Conservation (phyloP, 2,888 invertebrate species). For the Rotaria socialis region DNA sequence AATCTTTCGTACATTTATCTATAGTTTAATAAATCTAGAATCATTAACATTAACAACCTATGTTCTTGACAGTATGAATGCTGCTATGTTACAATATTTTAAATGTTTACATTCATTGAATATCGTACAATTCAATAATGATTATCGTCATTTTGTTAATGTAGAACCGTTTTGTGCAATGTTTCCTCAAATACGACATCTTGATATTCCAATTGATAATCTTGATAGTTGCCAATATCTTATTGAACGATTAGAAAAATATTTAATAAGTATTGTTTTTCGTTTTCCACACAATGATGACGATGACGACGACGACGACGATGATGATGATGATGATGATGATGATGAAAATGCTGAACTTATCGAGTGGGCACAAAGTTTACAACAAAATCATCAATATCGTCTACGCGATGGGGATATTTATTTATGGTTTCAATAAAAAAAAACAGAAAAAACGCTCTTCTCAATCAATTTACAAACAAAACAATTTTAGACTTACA, state of each 20-base stretch:
- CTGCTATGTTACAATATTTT: not conserved
- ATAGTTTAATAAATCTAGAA: not conserved
- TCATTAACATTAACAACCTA: not conserved
- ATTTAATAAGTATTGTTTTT: not conserved
- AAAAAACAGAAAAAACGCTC: not conserved
- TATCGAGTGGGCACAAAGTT: not conserved
- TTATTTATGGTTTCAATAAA: not conserved
- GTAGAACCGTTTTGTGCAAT: constrained; percentile 21
- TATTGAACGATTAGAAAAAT: not conserved
- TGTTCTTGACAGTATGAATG: constrained; percentile 3
- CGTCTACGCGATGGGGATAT: not conserved
- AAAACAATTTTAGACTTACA: not conserved
- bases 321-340: constrained; percentile 25
- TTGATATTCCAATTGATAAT: not conserved
- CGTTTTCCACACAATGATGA: not conserved
- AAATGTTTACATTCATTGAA: not conserved
- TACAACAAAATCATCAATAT: constrained; percentile 1
- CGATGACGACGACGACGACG: not conserved
- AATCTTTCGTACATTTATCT: not conserved
- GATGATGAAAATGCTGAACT: not conserved
- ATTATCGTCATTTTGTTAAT: not conserved
- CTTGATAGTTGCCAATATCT: constrained; percentile 7
- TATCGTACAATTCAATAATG: not conserved
- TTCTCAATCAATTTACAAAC: no score
- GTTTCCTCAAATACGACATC: not conserved